Base-by-base conservation (phyloP, 2,113 vertebrate species). In the Etia nguti region DNA sequence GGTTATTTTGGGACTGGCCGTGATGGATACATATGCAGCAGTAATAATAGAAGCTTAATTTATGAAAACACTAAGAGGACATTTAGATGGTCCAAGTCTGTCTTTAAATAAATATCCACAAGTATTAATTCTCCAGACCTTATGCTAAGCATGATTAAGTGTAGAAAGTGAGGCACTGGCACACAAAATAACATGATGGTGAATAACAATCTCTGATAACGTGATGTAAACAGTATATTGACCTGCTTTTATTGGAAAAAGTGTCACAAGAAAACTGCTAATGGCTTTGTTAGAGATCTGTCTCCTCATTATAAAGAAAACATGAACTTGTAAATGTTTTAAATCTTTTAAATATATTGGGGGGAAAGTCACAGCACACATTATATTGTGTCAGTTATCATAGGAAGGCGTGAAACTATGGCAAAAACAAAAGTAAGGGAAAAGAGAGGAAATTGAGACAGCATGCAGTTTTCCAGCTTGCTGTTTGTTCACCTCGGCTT, bases 1-100 rank as follows among this genome's bases (percentile, higher is more conserved):
- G 70, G 80, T 86, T 92, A 94, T 93, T 93, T 91, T 86, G n/a
- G 82, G 87, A 80, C 12, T 80, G 75, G 8, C 56, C 68, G 41
- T 89, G 84, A 92, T 92, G 82, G 88, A 92, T 92, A 81, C 55
- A 92, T 43, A 48, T 52, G 36, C 79, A 70, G 83, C 68, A 80
- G 65, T 82, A 59, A 88, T 82, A 90, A 83, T n/a, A 57, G 50
- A n/a, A 62, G 57, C n/a, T 83, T 87, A 62, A 92, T 86, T 88
- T 73, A 81, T 65, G 62, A 86, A 88, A 85, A 92, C 86, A 82
- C 50, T 79, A 89, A 62, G 43, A 22, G 56, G 62, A 77, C 26
- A 57, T 87, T 59, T 59, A 43, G 31, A 88, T 84, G 80, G 60
- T 55, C 83, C 22, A 82, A 81, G 81, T 65, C 79, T 88, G 82